A percentile compares a stretch with the other conserved stretches of the same genome.
phyloP scores from a whole-genome alignment of 2,888 invertebrate species.

The Priocnemis perturbator region DNA sequence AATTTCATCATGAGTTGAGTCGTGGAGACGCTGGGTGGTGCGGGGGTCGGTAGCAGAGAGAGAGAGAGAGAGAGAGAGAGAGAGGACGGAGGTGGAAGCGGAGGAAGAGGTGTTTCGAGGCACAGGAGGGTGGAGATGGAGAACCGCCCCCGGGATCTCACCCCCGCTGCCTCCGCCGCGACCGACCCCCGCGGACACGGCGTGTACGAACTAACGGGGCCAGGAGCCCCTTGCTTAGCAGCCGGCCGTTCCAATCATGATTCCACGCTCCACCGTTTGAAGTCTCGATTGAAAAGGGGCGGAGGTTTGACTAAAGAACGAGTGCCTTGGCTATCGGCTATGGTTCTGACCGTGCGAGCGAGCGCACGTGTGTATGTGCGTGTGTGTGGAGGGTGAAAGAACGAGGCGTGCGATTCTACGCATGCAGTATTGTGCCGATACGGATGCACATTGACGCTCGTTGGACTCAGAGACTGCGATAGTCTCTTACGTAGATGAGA shows the following conservation, averaged over 20 bases:
- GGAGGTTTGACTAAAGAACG: constrained; percentile 75
- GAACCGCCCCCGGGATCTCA: constrained; percentile 64
- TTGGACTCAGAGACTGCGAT: constrained; percentile 9
- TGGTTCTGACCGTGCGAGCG: constrained; percentile 1
- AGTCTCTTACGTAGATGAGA: too few relatives aligned
- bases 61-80: constrained; percentile 62
- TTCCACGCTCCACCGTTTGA: constrained; percentile 75
- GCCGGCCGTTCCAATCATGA: constrained; percentile 75
- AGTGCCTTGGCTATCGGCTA: constrained; percentile 55
- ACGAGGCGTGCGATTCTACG: neutral
- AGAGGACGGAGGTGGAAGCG: constrained; percentile 47
- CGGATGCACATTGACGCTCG: constrained; percentile 19
- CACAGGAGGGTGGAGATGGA: constrained; percentile 48
- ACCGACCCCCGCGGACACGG: constrained; percentile 54
- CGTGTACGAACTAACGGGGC: constrained; percentile 66
- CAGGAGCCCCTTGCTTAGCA: constrained; percentile 72
- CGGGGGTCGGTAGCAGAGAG: constrained; percentile 62
- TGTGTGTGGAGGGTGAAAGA: neutral
- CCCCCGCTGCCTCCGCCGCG: constrained; percentile 67
- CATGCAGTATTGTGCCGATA: neutral
- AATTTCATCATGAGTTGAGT: constrained; percentile 76
- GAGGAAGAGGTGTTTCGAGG: constrained; percentile 1
- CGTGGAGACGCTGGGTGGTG: constrained; percentile 73
- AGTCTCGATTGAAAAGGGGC: constrained; percentile 75
- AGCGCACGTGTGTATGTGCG: neutral